A percentile compares a stretch with the other conserved stretches of the same genome.
These are phyloP conservation scores for Chloroclystis v-ata DNA, from an alignment of 2,888 invertebrate genomes.

Conservation along the genomic window DNA sequence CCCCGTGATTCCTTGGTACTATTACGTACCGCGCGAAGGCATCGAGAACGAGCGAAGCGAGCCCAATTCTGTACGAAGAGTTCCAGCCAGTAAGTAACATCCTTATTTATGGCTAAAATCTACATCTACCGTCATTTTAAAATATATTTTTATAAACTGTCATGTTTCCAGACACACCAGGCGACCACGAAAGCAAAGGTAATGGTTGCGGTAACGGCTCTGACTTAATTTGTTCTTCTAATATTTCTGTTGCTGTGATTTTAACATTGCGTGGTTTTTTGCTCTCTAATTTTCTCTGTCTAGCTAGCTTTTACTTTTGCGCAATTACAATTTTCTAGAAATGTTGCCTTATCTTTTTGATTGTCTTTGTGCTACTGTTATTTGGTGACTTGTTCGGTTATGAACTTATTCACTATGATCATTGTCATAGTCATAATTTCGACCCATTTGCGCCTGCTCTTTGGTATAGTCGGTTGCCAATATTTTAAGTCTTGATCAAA, in stretches of 20 bases:
- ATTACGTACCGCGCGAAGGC: constrained; percentile 86
- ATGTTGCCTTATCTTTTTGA: no score
- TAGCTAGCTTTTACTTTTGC: neutral
- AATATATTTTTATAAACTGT: constrained; percentile 18
- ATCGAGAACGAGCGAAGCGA: constrained; percentile 84
- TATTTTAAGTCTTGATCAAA: no score
- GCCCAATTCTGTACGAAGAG: constrained; percentile 82
- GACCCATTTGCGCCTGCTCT: no score
- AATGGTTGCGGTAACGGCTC: constrained; percentile 36
- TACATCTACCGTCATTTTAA: neutral
- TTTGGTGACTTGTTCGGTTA: no score
- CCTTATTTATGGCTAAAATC: neutral
- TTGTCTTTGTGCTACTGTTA: no score
- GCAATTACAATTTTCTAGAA: no score
- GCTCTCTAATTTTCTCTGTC: neutral
- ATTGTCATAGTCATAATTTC: no score
- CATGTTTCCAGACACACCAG: constrained; percentile 63
- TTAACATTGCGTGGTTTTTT: constrained; percentile 23
- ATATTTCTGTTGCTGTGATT: constrained; percentile 26
- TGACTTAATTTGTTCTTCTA: constrained; percentile 25
- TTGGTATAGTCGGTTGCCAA: no score
- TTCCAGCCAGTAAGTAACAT: constrained; percentile 77
- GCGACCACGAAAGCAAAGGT: constrained; percentile 67
- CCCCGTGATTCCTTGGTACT: constrained; percentile 96
- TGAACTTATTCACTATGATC: no score